Conservation (phyloP, 2,113 vertebrate genomes). For the Zingel zingel region DNA sequence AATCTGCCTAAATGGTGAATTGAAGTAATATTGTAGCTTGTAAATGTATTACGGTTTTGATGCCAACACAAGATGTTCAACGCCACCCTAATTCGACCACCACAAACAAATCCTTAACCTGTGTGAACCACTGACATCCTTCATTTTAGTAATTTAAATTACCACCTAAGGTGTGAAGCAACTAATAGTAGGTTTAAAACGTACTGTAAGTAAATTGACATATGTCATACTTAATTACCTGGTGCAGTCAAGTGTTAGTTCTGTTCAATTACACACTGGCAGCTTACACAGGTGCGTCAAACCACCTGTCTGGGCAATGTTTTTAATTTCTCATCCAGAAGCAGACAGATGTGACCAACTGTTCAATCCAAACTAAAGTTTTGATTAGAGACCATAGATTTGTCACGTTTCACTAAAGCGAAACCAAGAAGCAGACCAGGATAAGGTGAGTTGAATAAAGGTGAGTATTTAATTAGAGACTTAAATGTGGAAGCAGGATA, state of each 20-base stretch:
- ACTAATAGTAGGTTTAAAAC: not conserved
- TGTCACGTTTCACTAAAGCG: too few species aligned
- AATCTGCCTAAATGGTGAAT: not conserved
- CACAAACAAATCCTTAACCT: not conserved
- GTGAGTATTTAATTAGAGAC: too few species aligned
- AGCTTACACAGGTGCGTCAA: not conserved
- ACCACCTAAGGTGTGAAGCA: not conserved
- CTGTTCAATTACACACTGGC: not conserved
- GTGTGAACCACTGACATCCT: not conserved
- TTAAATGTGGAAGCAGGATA: too few species aligned
- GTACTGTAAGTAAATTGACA: not conserved
- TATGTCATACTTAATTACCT: constrained; percentile 17
- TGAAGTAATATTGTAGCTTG: not conserved
- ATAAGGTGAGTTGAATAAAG: too few species aligned
- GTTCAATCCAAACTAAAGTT: not conserved
- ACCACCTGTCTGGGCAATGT: not conserved
- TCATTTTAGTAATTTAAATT: not conserved
- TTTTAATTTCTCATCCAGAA: not conserved
- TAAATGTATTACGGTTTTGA: not conserved
- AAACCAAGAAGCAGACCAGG: too few species aligned
- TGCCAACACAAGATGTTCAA: not conserved
- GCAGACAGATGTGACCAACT: not conserved
- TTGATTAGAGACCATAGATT: not conserved
- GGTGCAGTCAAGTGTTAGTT: constrained; percentile 2
- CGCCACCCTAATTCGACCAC: not conserved